Evolutionary conservation across 2,113 vertebrate species (phyloP), one percentile per base, ranked within the genome.

Genomic region (Dasyurus viverrinus): DNA sequence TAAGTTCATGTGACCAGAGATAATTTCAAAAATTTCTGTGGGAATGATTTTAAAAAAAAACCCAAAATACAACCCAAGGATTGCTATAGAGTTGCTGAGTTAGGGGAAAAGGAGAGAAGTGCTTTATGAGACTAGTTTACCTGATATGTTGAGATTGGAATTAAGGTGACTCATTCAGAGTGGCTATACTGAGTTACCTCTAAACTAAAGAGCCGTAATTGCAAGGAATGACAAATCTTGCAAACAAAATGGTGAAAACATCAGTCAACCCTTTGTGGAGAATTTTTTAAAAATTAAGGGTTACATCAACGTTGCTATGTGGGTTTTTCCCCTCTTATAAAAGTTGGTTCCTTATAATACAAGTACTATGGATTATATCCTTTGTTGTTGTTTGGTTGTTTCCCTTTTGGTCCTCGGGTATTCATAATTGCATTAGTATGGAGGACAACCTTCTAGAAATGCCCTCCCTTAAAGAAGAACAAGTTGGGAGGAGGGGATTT

Each of bases 11-110:
- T 36, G 55, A 93, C 25, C 26, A 48, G 1, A 4, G 8, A 46
- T 92, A 90, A 92, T 90, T 93, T 42, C 92, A 22, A 90, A 96
- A 90, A 90, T 89, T 54, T 89, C 7, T 92, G 30, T 84, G 84
- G 46, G 93, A 89, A 54, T 90, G n/a, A 47, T 92, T 68, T 68
- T 1, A 57, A 95, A 93, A 24, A 90, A 57, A 14, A 89, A 14
- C 26, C 24, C 90, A 76, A 92, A 24, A 24, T 84, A 92, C 22
- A 12, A 26, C 14, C 30, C 10, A 90, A 54, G 8, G 24, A 96
- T 90, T 52, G 47, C 90, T 57, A 27, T 60, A 14, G 60, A 95
- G 8, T 23, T 46, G 90, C 22, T 54, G 90, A 53, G 48, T 26
- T 90, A 54, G 19, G 89, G 54, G 30, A 89, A 90, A 89, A 42